These are phyloP conservation scores for Esox lucius DNA, from an alignment of 2,797 vertebrate species.

Conservation along the genomic window DNA sequence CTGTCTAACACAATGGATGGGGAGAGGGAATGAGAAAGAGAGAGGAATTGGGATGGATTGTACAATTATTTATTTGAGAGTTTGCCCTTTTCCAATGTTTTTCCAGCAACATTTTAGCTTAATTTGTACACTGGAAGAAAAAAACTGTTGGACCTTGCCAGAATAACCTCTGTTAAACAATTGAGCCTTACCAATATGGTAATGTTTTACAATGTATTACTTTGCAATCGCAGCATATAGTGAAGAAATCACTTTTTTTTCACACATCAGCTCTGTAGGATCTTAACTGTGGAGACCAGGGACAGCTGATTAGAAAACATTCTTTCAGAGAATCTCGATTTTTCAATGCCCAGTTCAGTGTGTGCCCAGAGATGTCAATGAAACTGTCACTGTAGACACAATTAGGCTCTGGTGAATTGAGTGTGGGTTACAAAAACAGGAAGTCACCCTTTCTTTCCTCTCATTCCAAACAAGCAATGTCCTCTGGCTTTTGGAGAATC, in stretches of 20 bases:
- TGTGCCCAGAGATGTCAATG: constrained; percentile 55
- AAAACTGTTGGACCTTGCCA: constrained; percentile 46
- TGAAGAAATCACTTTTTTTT: constrained; percentile 50
- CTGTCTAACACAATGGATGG: constrained; percentile 15
- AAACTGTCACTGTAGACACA: constrained; percentile 51
- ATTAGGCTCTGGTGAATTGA: constrained; percentile 36
- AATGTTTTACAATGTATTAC: constrained; percentile 26
- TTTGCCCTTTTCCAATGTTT: constrained; percentile 4
- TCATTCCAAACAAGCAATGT: constrained; percentile 47
- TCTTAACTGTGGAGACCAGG: constrained; percentile 53
- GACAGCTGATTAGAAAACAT: constrained; percentile 3
- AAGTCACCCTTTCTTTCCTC: constrained; percentile 25
- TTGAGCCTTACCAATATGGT: constrained; percentile 17
- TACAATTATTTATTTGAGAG: background rate
- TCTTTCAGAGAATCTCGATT: constrained; percentile 37
- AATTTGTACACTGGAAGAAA: constrained; percentile 24
- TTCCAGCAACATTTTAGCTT: constrained; percentile 15
- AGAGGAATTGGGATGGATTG: background rate
- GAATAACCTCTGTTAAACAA: constrained; percentile 13
- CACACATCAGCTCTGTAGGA: constrained; percentile 43
- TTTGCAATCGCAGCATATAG: constrained; percentile 26
- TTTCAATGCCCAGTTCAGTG: constrained; percentile 54
- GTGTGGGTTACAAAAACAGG: constrained; percentile 51
- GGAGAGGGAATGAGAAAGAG: background rate
- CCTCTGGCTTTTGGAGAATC: constrained; percentile 48